Conservation (phyloP, 2,888 invertebrate species). For the Patella pellucida region DNA sequence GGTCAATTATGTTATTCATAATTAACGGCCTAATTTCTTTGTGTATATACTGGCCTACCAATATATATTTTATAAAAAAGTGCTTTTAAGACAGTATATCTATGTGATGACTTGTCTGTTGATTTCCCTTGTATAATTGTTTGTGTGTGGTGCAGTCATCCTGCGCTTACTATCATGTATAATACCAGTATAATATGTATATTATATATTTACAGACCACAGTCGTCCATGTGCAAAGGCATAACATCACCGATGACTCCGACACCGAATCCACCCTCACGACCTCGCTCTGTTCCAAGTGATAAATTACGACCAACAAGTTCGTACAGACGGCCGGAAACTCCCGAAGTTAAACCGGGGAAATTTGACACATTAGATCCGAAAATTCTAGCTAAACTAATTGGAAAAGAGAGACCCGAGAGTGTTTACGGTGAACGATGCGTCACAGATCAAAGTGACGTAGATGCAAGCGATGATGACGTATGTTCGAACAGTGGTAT, state of each 20-base stretch:
- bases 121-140: too few relatives aligned
- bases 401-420: constrained; percentile 23
- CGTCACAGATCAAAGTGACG: neutral
- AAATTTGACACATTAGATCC: constrained; percentile 53
- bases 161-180: too few relatives aligned
- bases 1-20: too few relatives aligned
- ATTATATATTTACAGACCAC: too few relatives aligned
- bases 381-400: constrained; percentile 44
- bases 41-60: too few relatives aligned
- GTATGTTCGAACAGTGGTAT: constrained; percentile 51
- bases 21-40: too few relatives aligned
- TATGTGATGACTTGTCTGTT: too few relatives aligned
- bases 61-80: too few relatives aligned
- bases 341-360: constrained; percentile 44
- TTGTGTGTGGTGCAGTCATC: too few relatives aligned
- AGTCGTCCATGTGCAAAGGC: too few relatives aligned
- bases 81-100: too few relatives aligned
- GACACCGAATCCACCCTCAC: constrained; percentile 24
- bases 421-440: neutral
- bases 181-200: too few relatives aligned
- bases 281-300: constrained; percentile 49
- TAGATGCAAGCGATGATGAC: constrained; percentile 28
- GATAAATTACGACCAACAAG: constrained; percentile 33
- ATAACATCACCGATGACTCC: constrained; percentile 23
- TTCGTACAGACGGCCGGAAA: constrained; percentile 37